Conservation (phyloP, 2,113 vertebrate species). For the Chaenogobius annularis region DNA sequence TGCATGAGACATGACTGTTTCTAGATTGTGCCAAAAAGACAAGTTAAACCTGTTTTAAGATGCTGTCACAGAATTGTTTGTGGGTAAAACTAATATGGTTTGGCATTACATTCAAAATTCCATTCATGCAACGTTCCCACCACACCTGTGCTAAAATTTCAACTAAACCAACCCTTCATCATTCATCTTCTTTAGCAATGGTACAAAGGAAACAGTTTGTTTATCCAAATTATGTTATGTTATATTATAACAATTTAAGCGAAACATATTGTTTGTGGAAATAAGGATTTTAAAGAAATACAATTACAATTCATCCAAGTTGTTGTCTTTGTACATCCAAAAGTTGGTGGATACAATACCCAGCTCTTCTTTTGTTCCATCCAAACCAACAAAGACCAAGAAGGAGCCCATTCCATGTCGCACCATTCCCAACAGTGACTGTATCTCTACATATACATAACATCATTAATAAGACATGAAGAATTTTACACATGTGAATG, state of each 20-base stretch:
- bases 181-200: too few relatives aligned
- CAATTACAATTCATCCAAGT: slow-evolving; percentile 78
- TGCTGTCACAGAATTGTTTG: too few relatives aligned
- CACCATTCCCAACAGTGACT: slow-evolving; percentile 68
- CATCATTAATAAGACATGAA: neutral
- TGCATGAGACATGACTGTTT: neutral
- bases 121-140: neutral
- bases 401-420: slow-evolving; percentile 83
- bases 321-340: slow-evolving; percentile 81
- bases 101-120: neutral
- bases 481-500: neutral
- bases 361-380: slow-evolving; percentile 79
- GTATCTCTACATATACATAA: slow-evolving; percentile 61
- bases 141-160: neutral
- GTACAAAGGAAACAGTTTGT: too few relatives aligned
- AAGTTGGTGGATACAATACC: slow-evolving; percentile 78
- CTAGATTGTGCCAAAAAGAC: neutral
- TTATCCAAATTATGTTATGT: too few relatives aligned
- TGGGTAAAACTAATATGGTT: neutral
- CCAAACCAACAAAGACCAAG: slow-evolving; percentile 82
- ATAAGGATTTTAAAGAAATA: neutral
- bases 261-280: neutral
- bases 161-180: too few relatives aligned
- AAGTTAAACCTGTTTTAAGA: neutral
- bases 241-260: neutral